These are phyloP conservation scores for Ormyrus pomaceus DNA, from an alignment of 2,888 invertebrate species.

Conservation along the genomic window DNA sequence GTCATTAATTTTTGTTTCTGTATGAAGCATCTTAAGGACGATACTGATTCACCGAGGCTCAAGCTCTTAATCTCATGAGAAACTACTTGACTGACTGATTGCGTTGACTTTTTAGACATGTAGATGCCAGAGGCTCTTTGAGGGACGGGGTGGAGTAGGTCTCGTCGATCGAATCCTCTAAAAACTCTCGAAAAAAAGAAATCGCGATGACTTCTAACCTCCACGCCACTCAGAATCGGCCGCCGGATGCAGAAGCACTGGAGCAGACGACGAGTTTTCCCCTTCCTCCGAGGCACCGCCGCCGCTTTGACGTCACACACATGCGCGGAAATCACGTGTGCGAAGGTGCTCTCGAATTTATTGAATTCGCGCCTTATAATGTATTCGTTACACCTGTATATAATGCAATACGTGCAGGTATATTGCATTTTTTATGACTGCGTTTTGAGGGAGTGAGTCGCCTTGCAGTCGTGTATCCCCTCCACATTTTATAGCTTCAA, in stretches of 20 bases:
- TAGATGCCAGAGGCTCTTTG: background rate
- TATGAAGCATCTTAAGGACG: slow-evolving; percentile 34
- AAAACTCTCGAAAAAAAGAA: background rate
- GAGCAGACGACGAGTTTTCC: slow-evolving; percentile 39
- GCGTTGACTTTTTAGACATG: slow-evolving; percentile 5
- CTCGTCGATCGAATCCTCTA: background rate
- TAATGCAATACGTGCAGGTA: background rate
- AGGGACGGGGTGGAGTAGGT: too few relatives aligned
- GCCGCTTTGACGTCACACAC: background rate
- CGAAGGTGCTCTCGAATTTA: background rate
- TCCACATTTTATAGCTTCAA: background rate
- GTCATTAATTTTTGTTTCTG: slow-evolving; percentile 27
- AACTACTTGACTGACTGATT: background rate
- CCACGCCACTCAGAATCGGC: background rate
- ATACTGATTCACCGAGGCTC: background rate
- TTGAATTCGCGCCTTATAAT: background rate
- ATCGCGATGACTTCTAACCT: slow-evolving; percentile 7
- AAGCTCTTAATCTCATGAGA: slow-evolving; percentile 17
- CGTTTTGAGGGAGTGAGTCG: too few relatives aligned
- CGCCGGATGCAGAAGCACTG: slow-evolving; percentile 20
- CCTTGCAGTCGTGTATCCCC: too few relatives aligned
- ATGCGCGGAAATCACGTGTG: background rate
- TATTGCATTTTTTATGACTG: background rate
- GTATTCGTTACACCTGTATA: background rate
- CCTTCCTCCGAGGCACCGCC: background rate